Conservation (phyloP, 2,888 invertebrate species). For the Agrochola circellaris region DNA sequence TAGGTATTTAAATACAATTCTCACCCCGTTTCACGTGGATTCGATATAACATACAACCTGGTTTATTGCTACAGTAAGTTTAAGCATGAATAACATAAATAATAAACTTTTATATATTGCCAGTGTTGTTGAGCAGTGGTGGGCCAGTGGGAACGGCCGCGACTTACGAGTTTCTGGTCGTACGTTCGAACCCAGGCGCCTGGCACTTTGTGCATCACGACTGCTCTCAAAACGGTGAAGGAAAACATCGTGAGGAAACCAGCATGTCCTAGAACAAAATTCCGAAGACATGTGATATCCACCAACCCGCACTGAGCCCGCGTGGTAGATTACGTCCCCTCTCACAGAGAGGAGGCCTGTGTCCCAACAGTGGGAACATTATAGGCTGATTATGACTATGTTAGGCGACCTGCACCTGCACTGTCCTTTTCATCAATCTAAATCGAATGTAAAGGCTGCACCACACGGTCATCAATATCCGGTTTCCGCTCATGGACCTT, state of each 20-base stretch:
- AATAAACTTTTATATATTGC: background rate
- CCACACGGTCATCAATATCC: conserved; percentile 76
- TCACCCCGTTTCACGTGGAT: conserved; percentile 42
- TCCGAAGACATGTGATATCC: background rate
- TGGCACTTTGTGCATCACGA: background rate
- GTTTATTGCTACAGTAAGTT: conserved; percentile 27
- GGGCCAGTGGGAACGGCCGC: background rate
- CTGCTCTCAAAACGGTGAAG: background rate
- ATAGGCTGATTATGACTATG: background rate
- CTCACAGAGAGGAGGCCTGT: background rate
- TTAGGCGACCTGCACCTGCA: background rate
- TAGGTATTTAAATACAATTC: conserved; percentile 32
- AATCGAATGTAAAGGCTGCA: conserved; percentile 75
- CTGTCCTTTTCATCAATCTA: background rate
- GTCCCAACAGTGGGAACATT: background rate
- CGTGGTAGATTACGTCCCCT: background rate
- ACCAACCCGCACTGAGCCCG: background rate
- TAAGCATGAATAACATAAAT: conserved; percentile 6
- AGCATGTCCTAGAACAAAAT: background rate
- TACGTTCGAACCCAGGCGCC: background rate
- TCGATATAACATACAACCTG: conserved; percentile 25
- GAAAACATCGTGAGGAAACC: background rate
- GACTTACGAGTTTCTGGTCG: background rate
- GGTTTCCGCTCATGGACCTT: conserved; percentile 84
- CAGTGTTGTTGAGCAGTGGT: background rate